Evolutionary conservation across 2,888 invertebrate genomes (phyloP).

Genomic region (Ctena decussata): DNA sequence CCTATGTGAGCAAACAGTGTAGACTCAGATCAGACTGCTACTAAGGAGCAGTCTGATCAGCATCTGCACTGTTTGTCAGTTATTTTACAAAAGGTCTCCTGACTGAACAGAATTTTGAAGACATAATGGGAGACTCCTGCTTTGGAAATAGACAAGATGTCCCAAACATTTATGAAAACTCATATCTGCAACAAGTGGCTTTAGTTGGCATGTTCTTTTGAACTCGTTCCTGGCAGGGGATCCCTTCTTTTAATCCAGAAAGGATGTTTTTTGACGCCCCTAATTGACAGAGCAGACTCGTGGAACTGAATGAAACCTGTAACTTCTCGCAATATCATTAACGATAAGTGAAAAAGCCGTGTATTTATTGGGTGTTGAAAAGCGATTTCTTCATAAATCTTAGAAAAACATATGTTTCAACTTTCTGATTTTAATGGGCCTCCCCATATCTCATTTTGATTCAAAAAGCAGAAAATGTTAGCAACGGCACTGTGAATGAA

Average conservation of each 20-base stretch:
- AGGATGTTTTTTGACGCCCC: slow-evolving; percentile 26
- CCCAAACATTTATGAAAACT: too few relatives aligned
- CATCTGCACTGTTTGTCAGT: too few relatives aligned
- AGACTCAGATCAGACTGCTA: too few relatives aligned
- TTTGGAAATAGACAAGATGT: too few relatives aligned
- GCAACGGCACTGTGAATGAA: background rate
- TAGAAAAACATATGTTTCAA: slow-evolving; percentile 2
- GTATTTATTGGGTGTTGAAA: background rate
- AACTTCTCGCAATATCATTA: slow-evolving; percentile 22
- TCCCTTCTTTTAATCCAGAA: background rate
- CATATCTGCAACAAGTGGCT: slow-evolving; percentile 8
- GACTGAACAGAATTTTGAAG: too few relatives aligned
- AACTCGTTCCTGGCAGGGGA: background rate
- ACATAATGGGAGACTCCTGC: too few relatives aligned
- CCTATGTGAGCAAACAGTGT: too few relatives aligned
- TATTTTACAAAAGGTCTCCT: too few relatives aligned
- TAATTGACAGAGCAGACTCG: slow-evolving; percentile 8
- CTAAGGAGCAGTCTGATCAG: too few relatives aligned
- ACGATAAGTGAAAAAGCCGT: slow-evolving; percentile 13
- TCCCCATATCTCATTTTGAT: slow-evolving; percentile 2
- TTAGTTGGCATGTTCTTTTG: background rate
- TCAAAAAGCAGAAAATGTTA: slow-evolving; percentile 10
- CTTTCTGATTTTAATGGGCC: background rate
- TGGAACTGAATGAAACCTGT: background rate
- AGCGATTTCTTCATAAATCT: background rate